Percentiles rank a stretch among this genome's conserved stretches.
phyloP scores from a whole-genome alignment of 2,888 invertebrate genomes.

The Melanargia galathea region DNA sequence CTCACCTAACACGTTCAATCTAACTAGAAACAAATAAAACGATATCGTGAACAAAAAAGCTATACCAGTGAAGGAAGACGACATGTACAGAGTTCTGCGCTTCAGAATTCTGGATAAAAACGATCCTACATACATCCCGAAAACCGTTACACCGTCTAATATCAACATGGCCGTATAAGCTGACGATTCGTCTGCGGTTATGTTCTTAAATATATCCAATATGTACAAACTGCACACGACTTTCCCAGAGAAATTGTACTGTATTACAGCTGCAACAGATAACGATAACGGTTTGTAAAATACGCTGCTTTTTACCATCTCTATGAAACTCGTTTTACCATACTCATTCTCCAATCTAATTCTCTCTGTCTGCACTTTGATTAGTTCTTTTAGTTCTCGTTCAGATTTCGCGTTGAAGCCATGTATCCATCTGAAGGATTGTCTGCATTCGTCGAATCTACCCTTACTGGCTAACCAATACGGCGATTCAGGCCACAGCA shows the following conservation, averaged over 20 bases:
- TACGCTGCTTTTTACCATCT: constrained; percentile 46
- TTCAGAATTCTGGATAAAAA: constrained; percentile 42
- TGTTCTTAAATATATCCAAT: constrained; percentile 55
- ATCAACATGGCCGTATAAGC: constrained; percentile 62
- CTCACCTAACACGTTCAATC: constrained; percentile 48
- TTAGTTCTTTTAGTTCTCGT: constrained; percentile 8
- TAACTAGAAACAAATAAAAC: constrained; percentile 57
- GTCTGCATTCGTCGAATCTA: constrained; percentile 52
- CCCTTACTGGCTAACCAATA: constrained; percentile 59
- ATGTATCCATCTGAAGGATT: constrained; percentile 53
- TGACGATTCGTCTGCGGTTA: constrained; percentile 53
- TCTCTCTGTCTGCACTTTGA: constrained; percentile 11
- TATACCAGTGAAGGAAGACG: constrained; percentile 52
- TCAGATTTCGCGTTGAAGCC: constrained; percentile 47
- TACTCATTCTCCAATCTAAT: constrained; percentile 14
- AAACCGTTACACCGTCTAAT: constrained; percentile 61
- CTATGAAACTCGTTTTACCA: constrained; percentile 25
- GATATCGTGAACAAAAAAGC: constrained; percentile 55
- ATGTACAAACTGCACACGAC: constrained; percentile 56
- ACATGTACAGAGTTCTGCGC: constrained; percentile 52
- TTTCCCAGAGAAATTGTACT: constrained; percentile 59
- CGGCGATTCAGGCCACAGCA: constrained; percentile 44
- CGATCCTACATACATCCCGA: constrained; percentile 46
- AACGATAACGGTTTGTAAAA: constrained; percentile 55
- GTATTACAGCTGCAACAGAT: constrained; percentile 49